A percentile compares a stretch with the other conserved stretches of the same genome.
Evolutionary conservation across 2,797 vertebrate genomes (phyloP).

Genomic region (Gephyroberyx darwinii): DNA sequence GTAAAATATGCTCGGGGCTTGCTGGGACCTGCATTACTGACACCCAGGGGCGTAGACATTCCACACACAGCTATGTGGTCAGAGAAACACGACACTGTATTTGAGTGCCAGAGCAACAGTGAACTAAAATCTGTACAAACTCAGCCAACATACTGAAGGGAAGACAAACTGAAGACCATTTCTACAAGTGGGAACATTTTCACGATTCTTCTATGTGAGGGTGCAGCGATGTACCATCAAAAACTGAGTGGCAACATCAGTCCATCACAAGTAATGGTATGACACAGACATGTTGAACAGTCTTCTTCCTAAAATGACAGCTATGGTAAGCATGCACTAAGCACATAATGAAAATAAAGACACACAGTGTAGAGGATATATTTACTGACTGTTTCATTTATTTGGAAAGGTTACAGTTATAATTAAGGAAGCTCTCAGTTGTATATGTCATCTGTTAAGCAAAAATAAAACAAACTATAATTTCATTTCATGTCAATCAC

Average conservation of each 20-base stretch:
- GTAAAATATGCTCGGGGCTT: slow-evolving; percentile 26
- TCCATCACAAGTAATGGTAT: not conserved
- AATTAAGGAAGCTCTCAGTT: slow-evolving; percentile 5
- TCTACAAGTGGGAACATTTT: not conserved
- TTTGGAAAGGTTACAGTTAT: slow-evolving; percentile 3
- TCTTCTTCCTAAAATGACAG: not conserved
- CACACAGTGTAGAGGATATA: not conserved
- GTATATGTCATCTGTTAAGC: slow-evolving; percentile 8
- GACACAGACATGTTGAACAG: slow-evolving; percentile 2
- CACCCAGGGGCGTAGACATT: slow-evolving; percentile 13
- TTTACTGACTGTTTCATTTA: slow-evolving; percentile 31
- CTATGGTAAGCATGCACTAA: accelerated
- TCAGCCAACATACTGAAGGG: too few relatives aligned
- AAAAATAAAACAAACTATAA: slow-evolving; percentile 17
- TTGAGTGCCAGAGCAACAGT: slow-evolving; percentile 6
- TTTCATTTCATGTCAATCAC: not conserved
- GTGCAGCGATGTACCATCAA: not conserved
- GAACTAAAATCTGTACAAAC: not conserved
- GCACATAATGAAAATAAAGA: not conserved
- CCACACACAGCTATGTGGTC: not conserved
- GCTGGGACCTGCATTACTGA: slow-evolving; percentile 42
- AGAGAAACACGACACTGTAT: not conserved
- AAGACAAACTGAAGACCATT: not conserved
- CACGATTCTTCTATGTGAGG: accelerated
- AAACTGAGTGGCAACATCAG: not conserved